Evolutionary conservation across 2,888 invertebrate genomes (phyloP), one percentile per base, ranked within the genome.

Genomic region (Muschampia staudingeri): DNA sequence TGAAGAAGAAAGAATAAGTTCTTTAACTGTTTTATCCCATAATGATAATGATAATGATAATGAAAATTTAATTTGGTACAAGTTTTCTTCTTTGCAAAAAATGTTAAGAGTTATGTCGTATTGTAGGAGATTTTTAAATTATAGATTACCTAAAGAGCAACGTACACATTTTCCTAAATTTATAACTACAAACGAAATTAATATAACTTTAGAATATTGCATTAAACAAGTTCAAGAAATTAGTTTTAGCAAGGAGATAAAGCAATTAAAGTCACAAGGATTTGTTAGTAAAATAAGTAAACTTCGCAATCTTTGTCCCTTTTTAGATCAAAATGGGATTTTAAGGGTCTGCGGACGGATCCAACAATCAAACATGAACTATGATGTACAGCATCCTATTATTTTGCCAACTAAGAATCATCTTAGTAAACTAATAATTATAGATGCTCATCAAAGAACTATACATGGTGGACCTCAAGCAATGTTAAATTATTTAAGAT

Each of bases 321-420:
- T 65, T 65, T 19, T 65, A 14, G 65, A 70, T 70, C n/a, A 70
- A 30, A 70, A 70, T 9, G 70, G n/a, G 40, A 40, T 70, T 25
- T 70, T 70, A 70, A 70, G 70, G 40, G 70, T 70, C 5, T 2
- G 70, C 1, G 69, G 69, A 9, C 69, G 69, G 14, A 34, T 69
- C 7, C 69, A 40, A 40, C 69, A 40, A 30, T 69, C 69, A n/a
- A n/a, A 69, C 3, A n/a, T 9, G n/a, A 2, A n/a, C n/a, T 69
- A 37, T 37, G 69, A 69, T 11, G 37, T 37, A 7, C 37, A 11
- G 40, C 69, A 69, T 69, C 69, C 69, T 37, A 69, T 69, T 14
- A n/a, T 69, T 37, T n/a, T 69, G n/a, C 69, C 69, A 8, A 40
- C 69, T 37, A 69, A 69, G 37, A 69, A 30, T 69, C 69, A 69